Conservation (phyloP, 2,888 invertebrate species). For the Diogma glabrata region DNA sequence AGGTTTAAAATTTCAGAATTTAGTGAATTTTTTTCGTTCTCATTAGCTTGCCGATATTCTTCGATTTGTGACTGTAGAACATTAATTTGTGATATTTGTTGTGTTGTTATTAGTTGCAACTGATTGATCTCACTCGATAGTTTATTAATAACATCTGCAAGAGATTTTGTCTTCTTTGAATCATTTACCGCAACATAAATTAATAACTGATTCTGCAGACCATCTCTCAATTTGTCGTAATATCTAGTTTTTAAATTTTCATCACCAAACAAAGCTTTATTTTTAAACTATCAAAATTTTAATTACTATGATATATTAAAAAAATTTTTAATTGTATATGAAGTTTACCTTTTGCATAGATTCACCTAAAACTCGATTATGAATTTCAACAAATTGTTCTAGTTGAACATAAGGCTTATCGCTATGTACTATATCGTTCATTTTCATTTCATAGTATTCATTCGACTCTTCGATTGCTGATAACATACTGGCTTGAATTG, state of each 20-base stretch:
- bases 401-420: background rate
- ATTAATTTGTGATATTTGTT: too few relatives aligned
- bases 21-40: too few relatives aligned
- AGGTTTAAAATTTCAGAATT: too few relatives aligned
- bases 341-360: background rate
- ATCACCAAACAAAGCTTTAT: conserved; percentile 1
- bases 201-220: background rate
- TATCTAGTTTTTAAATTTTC: background rate
- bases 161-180: background rate
- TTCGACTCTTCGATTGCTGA: conserved; percentile 11
- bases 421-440: background rate
- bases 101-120: too few relatives aligned
- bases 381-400: background rate
- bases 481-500: background rate
- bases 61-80: too few relatives aligned
- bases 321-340: background rate
- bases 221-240: background rate
- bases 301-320: too few relatives aligned
- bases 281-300: background rate
- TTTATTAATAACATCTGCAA: background rate
- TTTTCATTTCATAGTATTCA: background rate
- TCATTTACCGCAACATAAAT: conserved; percentile 3
- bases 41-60: too few relatives aligned
- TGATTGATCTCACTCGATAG: too few relatives aligned
- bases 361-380: background rate